Conservation (phyloP, 2,888 invertebrate genomes). For the Parthenolecanium corni region DNA sequence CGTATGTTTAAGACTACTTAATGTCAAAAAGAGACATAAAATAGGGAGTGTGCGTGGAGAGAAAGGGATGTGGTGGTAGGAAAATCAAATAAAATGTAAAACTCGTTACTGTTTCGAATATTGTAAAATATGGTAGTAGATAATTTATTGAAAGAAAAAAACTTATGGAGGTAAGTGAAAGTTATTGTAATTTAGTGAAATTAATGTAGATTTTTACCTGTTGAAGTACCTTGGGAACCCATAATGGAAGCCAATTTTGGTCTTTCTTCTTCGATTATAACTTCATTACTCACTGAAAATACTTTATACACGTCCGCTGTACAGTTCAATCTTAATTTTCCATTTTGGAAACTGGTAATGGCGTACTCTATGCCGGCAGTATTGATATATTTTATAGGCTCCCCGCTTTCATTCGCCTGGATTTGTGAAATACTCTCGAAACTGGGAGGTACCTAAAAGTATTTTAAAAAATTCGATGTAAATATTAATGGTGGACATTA, state of each 20-base stretch:
- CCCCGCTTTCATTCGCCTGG: slow-evolving; percentile 11
- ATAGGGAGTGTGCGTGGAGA: neutral
- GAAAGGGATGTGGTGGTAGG: no score
- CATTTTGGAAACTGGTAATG: slow-evolving; percentile 53
- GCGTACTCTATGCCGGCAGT: slow-evolving; percentile 52
- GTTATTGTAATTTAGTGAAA: no score
- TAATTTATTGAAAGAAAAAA: no score
- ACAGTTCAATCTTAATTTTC: slow-evolving; percentile 53
- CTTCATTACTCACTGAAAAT: slow-evolving; percentile 51
- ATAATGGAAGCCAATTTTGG: slow-evolving; percentile 63
- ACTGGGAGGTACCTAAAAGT: slow-evolving; percentile 27
- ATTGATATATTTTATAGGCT: slow-evolving; percentile 29
- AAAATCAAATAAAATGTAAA: no score
- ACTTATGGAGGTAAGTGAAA: no score
- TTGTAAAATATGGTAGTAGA: no score
- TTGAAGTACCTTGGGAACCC: slow-evolving; percentile 40
- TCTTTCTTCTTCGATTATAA: slow-evolving; percentile 59
- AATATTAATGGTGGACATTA: neutral
- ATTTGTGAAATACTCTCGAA: slow-evolving; percentile 11
- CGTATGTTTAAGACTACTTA: neutral
- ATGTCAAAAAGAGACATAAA: neutral
- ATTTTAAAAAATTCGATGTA: neutral
- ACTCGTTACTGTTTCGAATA: no score
- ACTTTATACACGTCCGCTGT: slow-evolving; percentile 56
- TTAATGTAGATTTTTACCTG: no score